Conservation (phyloP, 2,797 vertebrate species). For the Pangasius larnaudii region DNA sequence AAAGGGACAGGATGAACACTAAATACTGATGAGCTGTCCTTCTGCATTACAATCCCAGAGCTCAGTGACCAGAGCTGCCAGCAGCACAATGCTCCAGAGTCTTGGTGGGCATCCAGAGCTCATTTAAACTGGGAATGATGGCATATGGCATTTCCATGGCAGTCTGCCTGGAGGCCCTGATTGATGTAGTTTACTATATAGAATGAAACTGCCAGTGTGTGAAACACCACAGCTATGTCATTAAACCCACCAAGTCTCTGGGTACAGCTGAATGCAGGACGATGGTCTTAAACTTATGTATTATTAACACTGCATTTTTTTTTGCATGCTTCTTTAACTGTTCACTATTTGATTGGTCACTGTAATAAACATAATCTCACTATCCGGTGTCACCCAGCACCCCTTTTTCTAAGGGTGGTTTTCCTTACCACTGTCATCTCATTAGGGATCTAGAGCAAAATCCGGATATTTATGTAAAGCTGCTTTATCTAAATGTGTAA, state of each 20-base stretch:
- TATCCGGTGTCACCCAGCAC: too few species aligned
- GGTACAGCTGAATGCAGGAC: background rate
- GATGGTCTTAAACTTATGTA: background rate
- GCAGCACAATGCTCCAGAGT: slow-evolving; percentile 31
- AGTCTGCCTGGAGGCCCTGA: slow-evolving; percentile 22
- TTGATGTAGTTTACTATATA: slow-evolving; percentile 23
- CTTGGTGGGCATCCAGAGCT: slow-evolving; percentile 38
- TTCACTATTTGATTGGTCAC: background rate
- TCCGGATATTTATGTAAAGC: background rate
- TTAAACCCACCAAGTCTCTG: background rate
- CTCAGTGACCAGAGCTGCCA: slow-evolving; percentile 11
- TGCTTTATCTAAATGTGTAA: background rate
- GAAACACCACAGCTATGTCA: slow-evolving; percentile 12
- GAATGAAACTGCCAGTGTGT: slow-evolving; percentile 32
- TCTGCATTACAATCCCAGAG: background rate
- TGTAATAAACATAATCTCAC: background rate
- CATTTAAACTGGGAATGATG: slow-evolving; percentile 32
- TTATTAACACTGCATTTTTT: background rate
- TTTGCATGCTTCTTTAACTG: background rate
- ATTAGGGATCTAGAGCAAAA: background rate
- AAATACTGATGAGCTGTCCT: slow-evolving; percentile 16
- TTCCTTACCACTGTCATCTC: background rate
- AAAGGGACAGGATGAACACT: slow-evolving; percentile 4
- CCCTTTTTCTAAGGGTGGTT: background rate
- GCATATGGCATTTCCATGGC: slow-evolving; percentile 42